Base-by-base conservation (phyloP, 2,797 vertebrate species). In the Poecilia gillii region DNA sequence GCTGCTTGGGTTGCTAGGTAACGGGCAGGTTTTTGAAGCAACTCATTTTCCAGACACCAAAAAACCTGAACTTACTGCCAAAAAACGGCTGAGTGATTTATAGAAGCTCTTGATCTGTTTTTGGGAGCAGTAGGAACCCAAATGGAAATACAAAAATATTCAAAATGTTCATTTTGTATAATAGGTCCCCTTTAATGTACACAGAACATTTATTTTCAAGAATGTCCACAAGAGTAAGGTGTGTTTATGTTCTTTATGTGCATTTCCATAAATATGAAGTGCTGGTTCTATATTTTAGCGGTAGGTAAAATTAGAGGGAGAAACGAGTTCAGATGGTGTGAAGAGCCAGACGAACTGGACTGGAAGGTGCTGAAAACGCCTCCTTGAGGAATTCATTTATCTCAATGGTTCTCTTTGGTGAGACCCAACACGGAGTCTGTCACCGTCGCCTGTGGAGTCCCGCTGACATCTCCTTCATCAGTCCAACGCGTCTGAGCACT, bases 391-490 rank as follows among this genome's bases (percentile, higher is more conserved):
- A 90, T 90, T 88, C 78, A 76, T 87, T 90, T 92, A 87, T 92
- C 92, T 92, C 70, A 73, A 71, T 36, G 36, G 39, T 71, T 85
- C 55, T 74, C 78, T 81, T 79, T 77, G 82, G 74, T 81, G 88
- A 74, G 84, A 85, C 78, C 79, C 4, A 66, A 82, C 84, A 83
- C 39, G 11, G 83, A 81, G 86, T 91, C 83, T 82, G 85, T 95
- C 93, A 86, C 80, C 75, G 72, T 87, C 85, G 76, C 93, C 88
- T 84, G 46, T 36, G 82, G 88, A 81, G 87, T 82, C 85, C 81
- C 28, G 92, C 83, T 95, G 93, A 95, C 93, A 92, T 93, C 90
- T 92, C 92, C 93, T 91, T 95, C 93, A 94, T 90, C 93, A 31
- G 79, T 70, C 78, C 59, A 90, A 87, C 82, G 92, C 90, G 93